These are phyloP conservation scores for Patagioenas fasciata DNA, from an alignment of 2,113 vertebrate species.

Conservation along the genomic window DNA sequence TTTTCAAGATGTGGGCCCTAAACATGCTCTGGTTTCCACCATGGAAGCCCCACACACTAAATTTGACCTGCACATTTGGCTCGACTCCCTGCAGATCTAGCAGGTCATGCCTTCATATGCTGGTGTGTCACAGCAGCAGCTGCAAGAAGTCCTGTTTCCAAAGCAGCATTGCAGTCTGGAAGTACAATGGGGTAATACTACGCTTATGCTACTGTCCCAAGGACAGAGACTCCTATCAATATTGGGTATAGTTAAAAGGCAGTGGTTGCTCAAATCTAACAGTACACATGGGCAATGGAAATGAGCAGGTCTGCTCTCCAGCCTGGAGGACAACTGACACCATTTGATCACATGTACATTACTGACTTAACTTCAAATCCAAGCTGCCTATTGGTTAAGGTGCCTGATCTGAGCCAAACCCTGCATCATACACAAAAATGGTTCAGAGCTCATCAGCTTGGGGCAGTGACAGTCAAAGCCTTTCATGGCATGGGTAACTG, in stretches of 20 bases:
- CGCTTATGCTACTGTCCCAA: neutral
- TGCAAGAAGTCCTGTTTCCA: neutral
- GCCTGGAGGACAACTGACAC: neutral
- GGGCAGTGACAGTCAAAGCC: neutral
- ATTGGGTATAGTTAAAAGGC: neutral
- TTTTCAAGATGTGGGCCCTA: neutral
- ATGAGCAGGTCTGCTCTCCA: neutral
- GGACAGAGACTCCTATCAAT: neutral
- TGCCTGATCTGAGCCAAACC: neutral
- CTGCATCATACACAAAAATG: neutral
- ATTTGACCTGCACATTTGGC: neutral
- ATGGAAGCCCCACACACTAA: fast-evolving
- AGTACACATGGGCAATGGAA: neutral
- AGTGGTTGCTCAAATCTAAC: neutral
- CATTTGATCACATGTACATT: neutral
- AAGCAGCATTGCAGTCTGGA: neutral
- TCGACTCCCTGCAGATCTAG: neutral
- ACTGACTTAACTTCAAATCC: neutral
- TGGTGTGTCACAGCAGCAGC: neutral
- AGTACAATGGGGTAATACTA: neutral
- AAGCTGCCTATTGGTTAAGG: neutral
- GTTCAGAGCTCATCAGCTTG: neutral
- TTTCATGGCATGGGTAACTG: neutral
- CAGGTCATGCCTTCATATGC: neutral
- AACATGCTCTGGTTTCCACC: neutral